Evolutionary conservation across 2,113 vertebrate species (phyloP).

Genomic region (Pardalotus punctatus): DNA sequence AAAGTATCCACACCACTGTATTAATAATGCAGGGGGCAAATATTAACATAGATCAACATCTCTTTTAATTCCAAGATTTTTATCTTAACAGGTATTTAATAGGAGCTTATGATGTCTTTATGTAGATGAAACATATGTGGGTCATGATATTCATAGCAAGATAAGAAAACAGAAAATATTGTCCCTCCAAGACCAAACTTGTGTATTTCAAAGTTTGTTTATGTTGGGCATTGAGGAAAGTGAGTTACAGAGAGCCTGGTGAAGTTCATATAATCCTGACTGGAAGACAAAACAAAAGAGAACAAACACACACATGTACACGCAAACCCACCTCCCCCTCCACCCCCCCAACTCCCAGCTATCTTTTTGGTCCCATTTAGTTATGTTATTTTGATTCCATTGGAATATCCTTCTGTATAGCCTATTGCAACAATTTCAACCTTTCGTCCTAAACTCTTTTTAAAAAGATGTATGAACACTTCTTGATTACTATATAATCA

Average conservation of each 20-base stretch:
- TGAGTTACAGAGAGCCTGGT: not conserved
- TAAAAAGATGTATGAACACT: not conserved
- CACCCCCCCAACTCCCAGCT: too few species aligned
- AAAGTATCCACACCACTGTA: not conserved
- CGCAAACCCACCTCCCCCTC: not conserved
- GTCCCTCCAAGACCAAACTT: not conserved
- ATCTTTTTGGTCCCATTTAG: not conserved
- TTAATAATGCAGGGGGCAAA: not conserved
- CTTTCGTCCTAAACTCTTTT: not conserved
- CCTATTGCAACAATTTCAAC: not conserved
- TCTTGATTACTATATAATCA: conserved; percentile 31
- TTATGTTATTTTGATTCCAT: not conserved
- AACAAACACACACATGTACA: accelerated
- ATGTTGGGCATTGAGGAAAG: not conserved
- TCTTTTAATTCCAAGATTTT: not conserved
- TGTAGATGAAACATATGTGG: not conserved
- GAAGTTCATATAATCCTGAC: not conserved
- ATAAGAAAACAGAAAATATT: not conserved
- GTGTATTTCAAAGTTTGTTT: not conserved
- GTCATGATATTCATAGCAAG: not conserved
- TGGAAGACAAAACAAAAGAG: not conserved
- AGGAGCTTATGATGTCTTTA: not conserved
- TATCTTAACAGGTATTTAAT: not conserved
- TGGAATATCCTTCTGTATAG: not conserved
- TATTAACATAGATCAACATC: not conserved